Conservation (phyloP, 2,797 vertebrate species). For the Lepilemur ruficaudatus region DNA sequence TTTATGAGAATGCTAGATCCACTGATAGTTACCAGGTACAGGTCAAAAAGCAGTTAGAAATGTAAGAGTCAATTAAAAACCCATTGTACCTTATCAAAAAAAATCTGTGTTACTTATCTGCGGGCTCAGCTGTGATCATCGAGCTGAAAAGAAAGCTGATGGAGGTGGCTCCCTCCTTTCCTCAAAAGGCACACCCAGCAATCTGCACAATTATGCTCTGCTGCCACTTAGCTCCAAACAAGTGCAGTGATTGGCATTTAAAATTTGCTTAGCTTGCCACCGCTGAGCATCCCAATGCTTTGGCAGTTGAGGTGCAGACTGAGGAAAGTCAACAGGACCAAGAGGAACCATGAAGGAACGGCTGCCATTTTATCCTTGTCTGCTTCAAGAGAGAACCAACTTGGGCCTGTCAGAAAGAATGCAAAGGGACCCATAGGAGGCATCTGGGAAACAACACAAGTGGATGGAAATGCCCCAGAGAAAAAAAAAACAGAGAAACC, state of each 20-base stretch:
- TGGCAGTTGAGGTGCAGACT: not conserved
- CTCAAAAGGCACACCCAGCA: not conserved
- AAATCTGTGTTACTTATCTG: constrained; percentile 54
- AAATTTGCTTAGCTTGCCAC: not conserved
- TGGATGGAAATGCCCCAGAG: not conserved
- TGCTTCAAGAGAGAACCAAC: not conserved
- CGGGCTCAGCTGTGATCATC: constrained; percentile 56
- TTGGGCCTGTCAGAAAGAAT: not conserved
- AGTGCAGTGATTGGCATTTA: not conserved
- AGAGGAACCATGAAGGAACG: not conserved
- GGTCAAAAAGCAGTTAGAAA: constrained; percentile 59
- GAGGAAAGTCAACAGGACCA: not conserved
- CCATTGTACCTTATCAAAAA: constrained; percentile 52
- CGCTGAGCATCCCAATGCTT: not conserved
- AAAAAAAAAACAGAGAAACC: not conserved
- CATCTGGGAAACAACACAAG: not conserved
- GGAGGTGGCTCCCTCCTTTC: not conserved
- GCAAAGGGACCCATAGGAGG: not conserved
- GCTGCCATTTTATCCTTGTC: not conserved
- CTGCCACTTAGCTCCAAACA: not conserved
- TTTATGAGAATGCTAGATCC: constrained; percentile 22
- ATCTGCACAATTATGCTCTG: constrained; percentile 3
- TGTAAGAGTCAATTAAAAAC: constrained; percentile 56
- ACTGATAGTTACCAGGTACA: not conserved
- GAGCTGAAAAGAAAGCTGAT: constrained; percentile 58